Base-by-base conservation (phyloP, 2,113 vertebrate genomes). In the Amia ocellicauda region DNA sequence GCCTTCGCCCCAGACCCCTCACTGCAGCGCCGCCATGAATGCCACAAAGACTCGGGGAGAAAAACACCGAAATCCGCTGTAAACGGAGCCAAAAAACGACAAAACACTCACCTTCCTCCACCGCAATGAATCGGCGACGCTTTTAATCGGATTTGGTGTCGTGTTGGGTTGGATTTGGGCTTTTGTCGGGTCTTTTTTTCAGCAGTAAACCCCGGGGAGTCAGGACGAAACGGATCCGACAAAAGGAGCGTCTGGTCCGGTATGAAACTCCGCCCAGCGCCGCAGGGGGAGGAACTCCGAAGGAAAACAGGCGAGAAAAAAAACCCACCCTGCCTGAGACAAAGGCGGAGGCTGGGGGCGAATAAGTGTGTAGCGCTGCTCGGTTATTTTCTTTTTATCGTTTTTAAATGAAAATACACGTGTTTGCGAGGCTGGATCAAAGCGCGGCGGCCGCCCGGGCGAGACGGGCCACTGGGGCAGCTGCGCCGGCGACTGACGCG, bases 261-360 rank as follows among this genome's bases (percentile, higher is more conserved):
- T 85, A 83, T 86, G 89, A 88, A 89, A 88, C 89, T 88, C 89
- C 89, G 88, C 89, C 89, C 89, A 77, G 86, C 86, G 88, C 88
- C 89, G 89, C 88, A 87, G 88, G 89, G 89, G 89, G 89, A 90
- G 89, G 88, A 90, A 86, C 89, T 89, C 86, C 78, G 69, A 62
- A 78, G 77, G 81, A 81, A 83, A 88, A 86, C 79, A 79, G 76
- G 61, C 77, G 67, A 78, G 70, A 68, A 66, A 67, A 70, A 81
- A 74, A 74, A n/a, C n/a, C n/a, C n/a, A n/a, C n/a, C n/a, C n/a
- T n/a, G n/a, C n/a, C 20, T 27, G 79, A 77, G 70, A 82, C 84
- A 82, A 83, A 87, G 81, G 81, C 77, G 82, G 78, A 87, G 83
- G 79, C 79, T 79, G 73, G 78, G 80, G 78, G 72, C 77, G 80